Conservation (phyloP, 2,113 vertebrate genomes). For the Rhea americana region DNA sequence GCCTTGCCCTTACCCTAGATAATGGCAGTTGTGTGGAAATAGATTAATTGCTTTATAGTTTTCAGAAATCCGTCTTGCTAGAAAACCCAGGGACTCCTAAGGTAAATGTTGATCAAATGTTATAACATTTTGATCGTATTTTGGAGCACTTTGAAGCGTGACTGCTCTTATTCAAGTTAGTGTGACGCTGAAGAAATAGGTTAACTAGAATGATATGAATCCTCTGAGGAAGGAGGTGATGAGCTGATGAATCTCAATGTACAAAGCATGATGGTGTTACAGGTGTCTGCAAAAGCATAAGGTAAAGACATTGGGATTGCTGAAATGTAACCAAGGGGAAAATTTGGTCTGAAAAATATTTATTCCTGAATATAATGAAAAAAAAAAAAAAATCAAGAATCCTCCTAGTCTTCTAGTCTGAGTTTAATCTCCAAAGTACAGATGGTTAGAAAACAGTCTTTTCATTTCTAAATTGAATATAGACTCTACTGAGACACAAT, state of each 20-base stretch:
- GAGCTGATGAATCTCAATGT: background rate
- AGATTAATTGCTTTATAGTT: background rate
- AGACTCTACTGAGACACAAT: background rate
- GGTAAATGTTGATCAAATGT: background rate
- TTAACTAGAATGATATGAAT: rapidly evolving
- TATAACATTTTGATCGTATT: background rate
- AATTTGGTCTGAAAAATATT: background rate
- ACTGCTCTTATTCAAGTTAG: background rate
- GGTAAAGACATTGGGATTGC: background rate
- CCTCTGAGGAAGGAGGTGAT: background rate
- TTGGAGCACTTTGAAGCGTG: background rate
- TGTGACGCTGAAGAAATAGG: background rate
- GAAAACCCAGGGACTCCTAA: background rate
- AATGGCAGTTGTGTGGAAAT: background rate
- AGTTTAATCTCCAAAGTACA: background rate
- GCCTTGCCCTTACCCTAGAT: background rate
- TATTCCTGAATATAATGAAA: background rate
- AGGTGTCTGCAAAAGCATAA: background rate
- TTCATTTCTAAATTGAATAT: background rate
- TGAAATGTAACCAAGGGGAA: background rate
- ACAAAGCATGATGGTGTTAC: background rate
- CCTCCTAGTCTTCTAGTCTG: background rate
- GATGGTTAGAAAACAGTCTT: background rate
- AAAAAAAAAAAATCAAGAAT: background rate
- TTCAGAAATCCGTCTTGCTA: background rate